phyloP scores from a whole-genome alignment of 2,797 vertebrate genomes.

The Pseudochirops corinnae region DNA sequence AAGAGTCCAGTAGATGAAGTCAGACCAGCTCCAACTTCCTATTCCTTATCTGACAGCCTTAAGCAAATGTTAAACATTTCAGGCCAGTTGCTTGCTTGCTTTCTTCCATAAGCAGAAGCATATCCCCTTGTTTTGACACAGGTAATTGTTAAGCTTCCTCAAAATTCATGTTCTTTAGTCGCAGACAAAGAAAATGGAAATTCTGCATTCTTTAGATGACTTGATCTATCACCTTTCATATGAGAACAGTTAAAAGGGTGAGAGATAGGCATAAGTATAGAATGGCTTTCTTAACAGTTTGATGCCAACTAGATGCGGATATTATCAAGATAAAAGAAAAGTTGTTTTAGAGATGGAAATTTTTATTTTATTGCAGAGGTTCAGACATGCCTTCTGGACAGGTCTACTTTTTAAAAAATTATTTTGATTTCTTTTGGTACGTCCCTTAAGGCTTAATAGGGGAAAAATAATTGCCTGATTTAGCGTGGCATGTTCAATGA shows the following conservation, averaged over 20 bases:
- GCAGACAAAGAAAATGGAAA: neutral
- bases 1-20: neutral
- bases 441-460: neutral
- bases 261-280: too few relatives aligned
- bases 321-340: neutral
- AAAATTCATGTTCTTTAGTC: neutral
- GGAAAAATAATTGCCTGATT: neutral
- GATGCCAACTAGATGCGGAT: neutral
- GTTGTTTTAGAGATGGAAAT: neutral
- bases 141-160: slow-evolving; percentile 3
- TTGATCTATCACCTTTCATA: neutral
- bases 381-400: neutral
- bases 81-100: neutral
- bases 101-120: too few relatives aligned
- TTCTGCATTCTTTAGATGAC: neutral
- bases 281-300: neutral
- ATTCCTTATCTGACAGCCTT: neutral
- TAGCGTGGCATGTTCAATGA: neutral
- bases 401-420: neutral
- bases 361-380: neutral
- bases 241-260: neutral
- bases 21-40: rapidly evolving
- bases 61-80: neutral
- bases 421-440: neutral
- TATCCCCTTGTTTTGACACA: neutral